Evolutionary conservation across 2,888 invertebrate species (phyloP).

Genomic region (Diloba caeruleocephala): DNA sequence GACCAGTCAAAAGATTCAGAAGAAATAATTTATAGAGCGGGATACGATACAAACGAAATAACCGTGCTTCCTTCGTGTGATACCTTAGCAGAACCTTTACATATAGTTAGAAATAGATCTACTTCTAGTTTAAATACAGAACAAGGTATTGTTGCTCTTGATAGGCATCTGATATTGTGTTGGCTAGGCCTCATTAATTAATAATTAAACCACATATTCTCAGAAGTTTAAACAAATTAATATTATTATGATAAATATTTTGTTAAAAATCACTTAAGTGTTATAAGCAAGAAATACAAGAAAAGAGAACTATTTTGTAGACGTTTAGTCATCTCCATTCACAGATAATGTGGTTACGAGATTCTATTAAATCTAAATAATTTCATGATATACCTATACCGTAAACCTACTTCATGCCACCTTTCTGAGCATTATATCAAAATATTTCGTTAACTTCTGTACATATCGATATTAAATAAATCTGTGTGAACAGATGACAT

Average conservation of each 20-base stretch:
- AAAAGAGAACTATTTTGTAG: neutral
- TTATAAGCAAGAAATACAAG: neutral
- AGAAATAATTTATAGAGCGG: constrained; percentile 54
- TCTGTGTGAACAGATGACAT: no score
- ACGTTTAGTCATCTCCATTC: neutral
- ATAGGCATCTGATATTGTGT: constrained; percentile 9
- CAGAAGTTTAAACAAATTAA: no score
- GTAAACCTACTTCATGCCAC: no score
- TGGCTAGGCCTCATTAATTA: constrained; percentile 2
- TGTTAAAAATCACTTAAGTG: neutral
- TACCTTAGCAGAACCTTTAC: constrained; percentile 73
- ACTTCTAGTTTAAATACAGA: constrained; percentile 62
- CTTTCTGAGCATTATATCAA: no score
- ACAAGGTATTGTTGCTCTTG: constrained; percentile 60
- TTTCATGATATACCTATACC: no score
- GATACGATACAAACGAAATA: constrained; percentile 60
- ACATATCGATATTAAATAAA: no score
- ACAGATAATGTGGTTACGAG: no score
- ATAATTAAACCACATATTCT: no score
- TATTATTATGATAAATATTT: neutral
- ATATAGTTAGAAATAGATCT: constrained; percentile 77
- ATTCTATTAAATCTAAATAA: no score
- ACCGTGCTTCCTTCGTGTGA: constrained; percentile 81
- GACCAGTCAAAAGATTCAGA: constrained; percentile 41
- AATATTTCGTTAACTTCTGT: no score